Conservation (phyloP, 2,113 vertebrate genomes). For the Nibea coibor region DNA sequence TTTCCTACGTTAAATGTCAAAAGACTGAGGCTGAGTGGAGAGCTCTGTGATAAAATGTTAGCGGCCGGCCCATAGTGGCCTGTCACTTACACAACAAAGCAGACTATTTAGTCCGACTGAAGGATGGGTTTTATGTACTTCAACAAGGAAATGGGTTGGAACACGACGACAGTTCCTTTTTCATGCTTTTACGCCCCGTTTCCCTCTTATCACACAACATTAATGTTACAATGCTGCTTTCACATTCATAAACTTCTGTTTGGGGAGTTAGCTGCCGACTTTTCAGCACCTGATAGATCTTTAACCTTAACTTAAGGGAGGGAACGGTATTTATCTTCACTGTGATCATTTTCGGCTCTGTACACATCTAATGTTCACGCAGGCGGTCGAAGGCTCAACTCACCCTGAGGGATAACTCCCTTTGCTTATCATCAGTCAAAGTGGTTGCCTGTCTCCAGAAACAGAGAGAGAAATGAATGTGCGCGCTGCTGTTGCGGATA, state of each 20-base stretch:
- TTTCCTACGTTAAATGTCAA: constrained; percentile 64
- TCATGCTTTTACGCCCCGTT: constrained; percentile 30
- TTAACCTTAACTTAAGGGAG: neutral
- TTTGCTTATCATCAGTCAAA: constrained; percentile 46
- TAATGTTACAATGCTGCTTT: constrained; percentile 43
- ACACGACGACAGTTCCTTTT: constrained; percentile 36
- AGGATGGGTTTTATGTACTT: constrained; percentile 31
- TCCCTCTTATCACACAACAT: constrained; percentile 47
- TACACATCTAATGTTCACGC: constrained; percentile 26
- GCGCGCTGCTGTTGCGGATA: neutral
- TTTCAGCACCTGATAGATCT: constrained; percentile 62
- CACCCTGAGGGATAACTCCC: constrained; percentile 39
- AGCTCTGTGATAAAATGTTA: constrained; percentile 49
- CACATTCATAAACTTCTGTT: neutral
- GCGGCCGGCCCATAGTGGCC: constrained; percentile 14
- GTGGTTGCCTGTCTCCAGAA: constrained; percentile 22
- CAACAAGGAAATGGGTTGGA: constrained; percentile 34
- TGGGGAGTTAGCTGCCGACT: constrained; percentile 7
- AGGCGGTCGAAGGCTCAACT: constrained; percentile 25
- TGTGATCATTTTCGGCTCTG: constrained; percentile 22
- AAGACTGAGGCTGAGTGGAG: constrained; percentile 52
- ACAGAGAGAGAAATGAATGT: constrained; percentile 21
- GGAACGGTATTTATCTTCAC: constrained; percentile 36
- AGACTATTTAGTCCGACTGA: constrained; percentile 32
- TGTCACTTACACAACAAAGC: constrained; percentile 49